Conservation (phyloP, 2,113 vertebrate species). For the Mirza zaza region DNA sequence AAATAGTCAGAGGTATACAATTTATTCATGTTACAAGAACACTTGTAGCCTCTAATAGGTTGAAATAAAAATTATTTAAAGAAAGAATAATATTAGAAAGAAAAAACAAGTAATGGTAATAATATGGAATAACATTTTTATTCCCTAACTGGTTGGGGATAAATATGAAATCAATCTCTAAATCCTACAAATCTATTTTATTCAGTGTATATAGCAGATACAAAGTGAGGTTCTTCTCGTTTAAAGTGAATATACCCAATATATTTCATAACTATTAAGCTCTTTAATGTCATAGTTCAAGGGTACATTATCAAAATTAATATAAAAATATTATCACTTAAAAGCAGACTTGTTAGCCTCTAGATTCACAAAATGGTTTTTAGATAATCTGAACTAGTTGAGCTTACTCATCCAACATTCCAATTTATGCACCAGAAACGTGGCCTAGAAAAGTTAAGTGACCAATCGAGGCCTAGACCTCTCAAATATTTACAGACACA, state of each 20-base stretch:
- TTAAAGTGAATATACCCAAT: neutral
- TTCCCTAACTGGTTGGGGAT: neutral
- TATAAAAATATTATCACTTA: neutral
- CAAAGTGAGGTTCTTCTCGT: neutral
- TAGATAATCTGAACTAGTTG: neutral
- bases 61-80: neutral
- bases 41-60: no score
- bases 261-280: neutral
- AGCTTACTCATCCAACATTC: neutral
- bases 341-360: neutral
- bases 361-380: neutral
- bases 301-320: conserved; percentile 16
- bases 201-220: neutral
- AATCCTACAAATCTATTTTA: neutral
- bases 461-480: neutral
- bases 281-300: conserved; percentile 1
- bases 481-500: neutral
- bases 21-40: no score
- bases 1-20: neutral
- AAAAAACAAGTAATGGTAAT: neutral
- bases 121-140: neutral
- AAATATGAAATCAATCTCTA: neutral
- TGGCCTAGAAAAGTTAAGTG: neutral
- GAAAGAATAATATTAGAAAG: neutral
- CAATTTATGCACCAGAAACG: neutral